phyloP scores from a whole-genome alignment of 2,113 vertebrate species.

The Rhinolophus ferrumequinum region DNA sequence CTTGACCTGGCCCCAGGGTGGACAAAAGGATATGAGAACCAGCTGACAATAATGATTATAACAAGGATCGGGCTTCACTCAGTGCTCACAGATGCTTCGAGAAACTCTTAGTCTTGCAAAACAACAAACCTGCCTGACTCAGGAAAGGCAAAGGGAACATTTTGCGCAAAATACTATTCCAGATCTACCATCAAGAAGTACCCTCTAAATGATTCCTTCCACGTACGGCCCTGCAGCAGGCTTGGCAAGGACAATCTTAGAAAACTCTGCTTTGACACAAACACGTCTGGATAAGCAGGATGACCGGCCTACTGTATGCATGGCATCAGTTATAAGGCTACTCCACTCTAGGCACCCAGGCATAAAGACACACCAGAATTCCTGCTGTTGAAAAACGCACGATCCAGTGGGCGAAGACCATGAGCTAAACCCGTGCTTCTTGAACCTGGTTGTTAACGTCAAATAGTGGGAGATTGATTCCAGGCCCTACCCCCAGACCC shows the following conservation, averaged over 20 bases:
- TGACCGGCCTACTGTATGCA: neutral
- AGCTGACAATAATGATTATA: neutral
- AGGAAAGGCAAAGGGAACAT: neutral
- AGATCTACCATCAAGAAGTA: neutral
- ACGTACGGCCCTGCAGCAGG: neutral
- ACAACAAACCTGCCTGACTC: neutral
- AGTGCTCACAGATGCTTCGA: neutral
- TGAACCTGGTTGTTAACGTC: neutral
- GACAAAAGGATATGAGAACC: neutral
- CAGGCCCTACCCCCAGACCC: too few relatives aligned
- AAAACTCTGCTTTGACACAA: neutral
- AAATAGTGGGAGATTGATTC: neutral
- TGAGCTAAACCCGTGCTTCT: neutral
- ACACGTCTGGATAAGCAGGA: neutral
- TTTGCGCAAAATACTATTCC: neutral
- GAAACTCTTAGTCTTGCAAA: constrained; percentile 49
- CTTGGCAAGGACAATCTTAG: neutral
- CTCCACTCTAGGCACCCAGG: fast-evolving
- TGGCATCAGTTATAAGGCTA: fast-evolving
- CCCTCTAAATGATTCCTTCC: neutral
- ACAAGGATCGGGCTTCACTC: neutral
- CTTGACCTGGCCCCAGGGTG: constrained; percentile 24
- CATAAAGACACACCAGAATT: neutral
- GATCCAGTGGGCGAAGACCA: neutral
- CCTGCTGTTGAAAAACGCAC: fast-evolving